Evolutionary conservation across 2,113 vertebrate genomes (phyloP), one percentile per base, ranked within the genome.

Genomic region (Antennarius striatus): DNA sequence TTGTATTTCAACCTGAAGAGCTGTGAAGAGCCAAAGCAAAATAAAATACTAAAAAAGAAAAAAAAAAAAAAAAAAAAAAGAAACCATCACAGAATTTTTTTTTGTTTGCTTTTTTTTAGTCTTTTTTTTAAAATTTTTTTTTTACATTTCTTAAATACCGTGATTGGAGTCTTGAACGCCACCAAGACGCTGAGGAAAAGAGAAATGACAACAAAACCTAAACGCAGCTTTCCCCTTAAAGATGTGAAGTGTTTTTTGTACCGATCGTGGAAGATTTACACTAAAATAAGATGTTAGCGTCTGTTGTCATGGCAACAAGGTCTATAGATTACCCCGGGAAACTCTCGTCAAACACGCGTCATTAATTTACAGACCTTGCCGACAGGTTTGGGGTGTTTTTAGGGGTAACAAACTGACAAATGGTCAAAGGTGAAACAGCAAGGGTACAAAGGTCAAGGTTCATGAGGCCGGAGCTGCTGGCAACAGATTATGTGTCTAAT

Each of bases 1-100:
- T 93, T 96, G 94, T 95, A 94, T 96, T 84, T 98, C 94, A 96
- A 98, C 97, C 97, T 98, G 96, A 98, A 98, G 94, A 97, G 94
- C 93, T 94, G 93, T 96, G 93, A 96, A 94, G 95, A 96, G 93
- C 94, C 95, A 97, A 90, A 84, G 95, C 71, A 90, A 89, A 90
- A 89, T 39, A 73, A 85, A 82, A 85, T 74, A 86, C 79, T 80
- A 82, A 52, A 91, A 90, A 22, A 90, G 88, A 90, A 89, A 32
- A 73, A 85, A 82, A 86, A 73, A 86, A 77, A 81, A 82, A 52
- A 91, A 90, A 36, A 5, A 36, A 36, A 36, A 36, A 5, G 3
- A 36, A 36, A 36, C 49, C 67, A 95, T 92, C 93, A 95, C 86
- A 83, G 84, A 82, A 51, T 79, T 87, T 83, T 82, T 64, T 71